Conservation (phyloP, 2,113 vertebrate genomes). For the Chlorodrepanis virens region DNA sequence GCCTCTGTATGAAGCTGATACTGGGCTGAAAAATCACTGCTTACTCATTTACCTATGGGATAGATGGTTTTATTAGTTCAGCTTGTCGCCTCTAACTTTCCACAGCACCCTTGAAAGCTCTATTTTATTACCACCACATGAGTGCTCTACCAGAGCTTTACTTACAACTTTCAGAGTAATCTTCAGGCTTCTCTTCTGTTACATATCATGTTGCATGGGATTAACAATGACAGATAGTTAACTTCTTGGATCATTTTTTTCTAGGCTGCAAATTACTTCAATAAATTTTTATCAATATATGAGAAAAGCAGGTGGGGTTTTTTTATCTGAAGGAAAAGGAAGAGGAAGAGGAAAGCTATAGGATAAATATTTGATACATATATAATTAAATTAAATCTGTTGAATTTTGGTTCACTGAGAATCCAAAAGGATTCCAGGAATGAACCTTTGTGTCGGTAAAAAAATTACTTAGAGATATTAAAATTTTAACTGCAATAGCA, state of each 20-base stretch:
- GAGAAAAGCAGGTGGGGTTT: neutral
- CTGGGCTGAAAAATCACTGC: neutral
- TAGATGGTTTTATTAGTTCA: neutral
- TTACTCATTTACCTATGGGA: neutral
- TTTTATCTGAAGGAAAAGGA: neutral
- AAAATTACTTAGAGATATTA: neutral
- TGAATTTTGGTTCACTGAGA: neutral
- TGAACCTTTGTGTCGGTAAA: neutral
- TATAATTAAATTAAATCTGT: neutral
- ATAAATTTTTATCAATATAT: neutral
- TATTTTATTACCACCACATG: neutral
- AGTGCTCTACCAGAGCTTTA: neutral
- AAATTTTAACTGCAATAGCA: neutral
- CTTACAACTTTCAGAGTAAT: neutral
- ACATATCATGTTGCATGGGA: neutral
- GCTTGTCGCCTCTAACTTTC: neutral
- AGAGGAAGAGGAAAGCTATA: no score
- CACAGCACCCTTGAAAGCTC: neutral
- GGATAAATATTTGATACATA: neutral
- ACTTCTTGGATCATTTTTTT: neutral
- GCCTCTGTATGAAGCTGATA: neutral
- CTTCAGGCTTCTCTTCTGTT: neutral
- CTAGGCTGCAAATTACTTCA: neutral
- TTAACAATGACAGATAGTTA: neutral
- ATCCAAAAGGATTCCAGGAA: neutral